Percentiles rank a stretch among this genome's conserved stretches.
phyloP scores from a whole-genome alignment of 1,140 invertebrate species.

The Lasioglossum albipes region DNA sequence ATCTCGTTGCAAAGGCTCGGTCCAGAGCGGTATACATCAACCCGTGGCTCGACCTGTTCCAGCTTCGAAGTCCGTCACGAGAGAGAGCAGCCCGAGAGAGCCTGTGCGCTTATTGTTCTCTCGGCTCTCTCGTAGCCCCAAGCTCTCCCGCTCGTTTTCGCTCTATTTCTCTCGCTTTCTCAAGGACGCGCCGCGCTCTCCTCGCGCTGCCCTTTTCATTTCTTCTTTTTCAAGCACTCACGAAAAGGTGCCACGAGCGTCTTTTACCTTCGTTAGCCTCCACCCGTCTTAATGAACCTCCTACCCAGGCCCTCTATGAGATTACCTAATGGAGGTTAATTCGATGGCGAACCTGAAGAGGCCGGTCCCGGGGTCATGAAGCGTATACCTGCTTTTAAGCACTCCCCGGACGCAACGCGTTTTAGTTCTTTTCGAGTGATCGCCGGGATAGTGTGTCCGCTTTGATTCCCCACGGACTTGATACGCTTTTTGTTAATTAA shows the following conservation, averaged over 20 bases:
- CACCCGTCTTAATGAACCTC: slow-evolving; percentile 16
- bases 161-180: slow-evolving; percentile 53
- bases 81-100: neutral
- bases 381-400: slow-evolving; percentile 6
- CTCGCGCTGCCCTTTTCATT: slow-evolving; percentile 13
- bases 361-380: neutral
- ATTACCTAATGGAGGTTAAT: slow-evolving; percentile 36
- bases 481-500: neutral
- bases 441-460: neutral
- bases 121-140: slow-evolving; percentile 11
- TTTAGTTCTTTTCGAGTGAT: neutral
- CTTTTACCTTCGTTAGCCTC: slow-evolving; percentile 37
- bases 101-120: slow-evolving; percentile 54
- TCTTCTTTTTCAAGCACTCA: neutral
- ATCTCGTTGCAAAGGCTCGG: slow-evolving; percentile 52
- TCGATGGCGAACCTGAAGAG: neutral
- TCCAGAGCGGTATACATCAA: slow-evolving; percentile 49
- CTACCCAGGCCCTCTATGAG: neutral
- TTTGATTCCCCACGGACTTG: neutral
- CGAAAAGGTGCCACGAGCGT: slow-evolving; percentile 27
- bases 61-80: slow-evolving; percentile 49
- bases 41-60: slow-evolving; percentile 3
- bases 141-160: slow-evolving; percentile 50
- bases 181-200: slow-evolving; percentile 12
- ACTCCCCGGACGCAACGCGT: neutral